Base-by-base conservation (phyloP, 2,113 vertebrate genomes). In the Pteronura brasiliensis region DNA sequence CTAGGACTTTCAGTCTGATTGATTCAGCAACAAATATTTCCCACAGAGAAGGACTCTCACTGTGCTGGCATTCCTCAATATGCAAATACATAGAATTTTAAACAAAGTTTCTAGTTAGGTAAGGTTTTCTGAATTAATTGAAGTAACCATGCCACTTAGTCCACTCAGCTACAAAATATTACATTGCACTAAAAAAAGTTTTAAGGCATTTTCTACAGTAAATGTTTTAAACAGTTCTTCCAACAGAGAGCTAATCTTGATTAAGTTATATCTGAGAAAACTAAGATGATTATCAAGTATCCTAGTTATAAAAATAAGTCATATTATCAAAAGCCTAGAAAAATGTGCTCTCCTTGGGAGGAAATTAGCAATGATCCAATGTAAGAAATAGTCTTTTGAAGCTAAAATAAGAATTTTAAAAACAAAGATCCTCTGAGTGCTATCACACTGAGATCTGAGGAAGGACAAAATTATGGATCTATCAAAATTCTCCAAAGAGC, bases 261-360 rank as follows among this genome's bases (percentile, higher is more conserved):
- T 71, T 94, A 88, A 96, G 79, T 92, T 92, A 72, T 72, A 31
- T 36, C 74, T 77, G 61, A 27, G 80, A 67, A 55, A 88, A 74
- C 82, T 59, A 93, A 65, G 71, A 86, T 85, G 21, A 23, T 80
- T 82, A 90, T 71, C 76, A 90, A 94, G 69, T 77, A 36, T 88
- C 39, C 77, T 93, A 65, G 79, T 93, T 90, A 88, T 95, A 88
- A 95, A 97, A 97, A 93, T 61, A 88, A 90, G 55, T 74, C 20
- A 11, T 63, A 39, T 81, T 77, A 88, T 84, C 31, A 72, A 88
- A 93, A 92, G 63, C 39, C 63, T 92, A 85, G 88, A 84, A 95
- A 84, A 59, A 80, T 55, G 55, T 67, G 23, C 67, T 76, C 39
- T 81, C 36, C 49, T 90, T 93, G 63, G 69, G n/a, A 90, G 39